Base-by-base conservation (phyloP, 1,140 invertebrate species). In the Stegodyphus dumicola region DNA sequence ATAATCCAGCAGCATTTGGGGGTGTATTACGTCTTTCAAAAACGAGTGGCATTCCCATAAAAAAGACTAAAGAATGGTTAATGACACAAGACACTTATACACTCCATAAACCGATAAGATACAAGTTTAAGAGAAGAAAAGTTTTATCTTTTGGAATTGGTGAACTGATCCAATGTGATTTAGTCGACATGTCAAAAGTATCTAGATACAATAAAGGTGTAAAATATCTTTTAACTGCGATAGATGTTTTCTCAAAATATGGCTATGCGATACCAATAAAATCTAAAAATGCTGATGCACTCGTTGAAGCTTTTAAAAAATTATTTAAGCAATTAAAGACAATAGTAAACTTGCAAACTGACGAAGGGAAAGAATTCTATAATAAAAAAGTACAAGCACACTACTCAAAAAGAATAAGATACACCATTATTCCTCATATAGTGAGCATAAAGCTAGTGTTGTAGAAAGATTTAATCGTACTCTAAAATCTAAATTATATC, bases 391-490 rank as follows among this genome's bases (percentile, higher is more conserved):
- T 91, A 77, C n/a, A 76, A 90, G 85, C 49, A 64, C 49, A 64
- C n/a, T 73, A 90, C 52, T 87, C 91, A 86, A 87, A 81, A 17
- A 77, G 89, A 52, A 89, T 89, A 87, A 88, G 48, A 90, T 92
- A 67, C 89, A 91, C 87, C 88, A 91, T 85, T 92, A 91, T 87
- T 90, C 88, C 6, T 91, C 91, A 18, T 91, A 89, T 88, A 89
- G 88, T 75, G 88, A 88, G 65, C 10, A 11, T 7, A 89, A 90
- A 73, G 92, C 92, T 89, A 90, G 90, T n/a, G 89, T 91, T 75
- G 89, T 90, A 60, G 91, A 92, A 89, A 71, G 91, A 81, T 91
- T 91, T 75, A 91, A 91, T 88, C 86, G 90, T 86, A 92, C 91
- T 52, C 83, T 92, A 74, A 92, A 92, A 89, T 86, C 77, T 33